Evolutionary conservation across 2,888 invertebrate genomes (phyloP).

Genomic region (Polyommatus icarus): DNA sequence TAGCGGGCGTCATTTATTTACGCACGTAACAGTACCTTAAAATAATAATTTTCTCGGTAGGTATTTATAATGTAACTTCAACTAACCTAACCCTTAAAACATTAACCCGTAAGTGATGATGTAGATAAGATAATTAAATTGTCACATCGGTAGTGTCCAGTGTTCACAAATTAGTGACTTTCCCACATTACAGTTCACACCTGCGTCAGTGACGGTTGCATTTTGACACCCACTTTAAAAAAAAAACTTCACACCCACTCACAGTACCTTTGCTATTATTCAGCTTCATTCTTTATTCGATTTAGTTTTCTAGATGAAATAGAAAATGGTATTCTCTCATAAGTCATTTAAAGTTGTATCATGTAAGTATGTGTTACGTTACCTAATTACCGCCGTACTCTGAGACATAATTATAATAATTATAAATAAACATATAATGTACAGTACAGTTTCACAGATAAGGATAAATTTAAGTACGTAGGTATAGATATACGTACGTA

Average conservation of each 20-base stretch:
- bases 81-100: not conserved
- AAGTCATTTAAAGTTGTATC: not conserved
- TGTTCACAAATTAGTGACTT: constrained; percentile 20
- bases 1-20: not conserved
- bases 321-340: not conserved
- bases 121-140: constrained; percentile 10
- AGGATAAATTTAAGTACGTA: too few species aligned
- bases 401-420: too few species aligned
- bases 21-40: too few species aligned
- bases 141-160: constrained; percentile 7
- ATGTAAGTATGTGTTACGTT: not conserved
- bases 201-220: not conserved
- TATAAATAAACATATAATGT: too few species aligned
- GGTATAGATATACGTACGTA: too few species aligned
- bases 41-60: not conserved
- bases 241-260: too few species aligned
- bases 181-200: not conserved
- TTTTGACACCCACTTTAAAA: not conserved
- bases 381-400: too few species aligned
- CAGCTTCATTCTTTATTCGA: too few species aligned
- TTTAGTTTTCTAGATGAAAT: too few species aligned
- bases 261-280: too few species aligned
- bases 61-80: not conserved
- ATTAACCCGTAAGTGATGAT: not conserved
- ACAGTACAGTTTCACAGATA: too few species aligned